These are phyloP conservation scores for Drosophila yakuba DNA, from an alignment of 1,140 invertebrate genomes.

Conservation along the genomic window DNA sequence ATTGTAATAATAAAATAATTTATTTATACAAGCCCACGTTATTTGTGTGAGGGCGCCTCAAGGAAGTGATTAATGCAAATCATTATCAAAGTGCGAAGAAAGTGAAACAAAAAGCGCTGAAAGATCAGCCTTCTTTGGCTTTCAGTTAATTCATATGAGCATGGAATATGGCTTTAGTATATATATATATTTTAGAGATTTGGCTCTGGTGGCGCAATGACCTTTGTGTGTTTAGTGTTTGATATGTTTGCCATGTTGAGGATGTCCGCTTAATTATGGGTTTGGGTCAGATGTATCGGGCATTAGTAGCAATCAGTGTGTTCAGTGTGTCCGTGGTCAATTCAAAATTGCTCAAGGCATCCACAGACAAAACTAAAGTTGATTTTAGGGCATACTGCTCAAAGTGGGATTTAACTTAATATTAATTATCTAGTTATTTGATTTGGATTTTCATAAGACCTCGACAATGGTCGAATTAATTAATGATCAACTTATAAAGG, in stretches of 20 bases:
- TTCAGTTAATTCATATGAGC: not conserved
- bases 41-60: constrained; percentile 10
- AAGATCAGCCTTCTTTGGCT: constrained; percentile 28
- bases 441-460: too few relatives aligned
- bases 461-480: too few relatives aligned
- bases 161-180: not conserved
- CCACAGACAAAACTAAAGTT: constrained; percentile 11
- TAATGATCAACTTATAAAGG: too few relatives aligned
- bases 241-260: constrained; percentile 32
- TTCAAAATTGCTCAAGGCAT: constrained; percentile 23
- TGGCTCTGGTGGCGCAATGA: constrained; percentile 67
- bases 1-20: constrained; percentile 51
- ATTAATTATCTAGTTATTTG: not conserved
- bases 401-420: not conserved
- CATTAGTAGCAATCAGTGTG: constrained; percentile 34
- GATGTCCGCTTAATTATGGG: constrained; percentile 53
- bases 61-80: constrained; percentile 64
- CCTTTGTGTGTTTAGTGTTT: constrained; percentile 38
- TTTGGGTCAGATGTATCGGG: constrained; percentile 36
- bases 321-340: constrained; percentile 18
- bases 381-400: not conserved
- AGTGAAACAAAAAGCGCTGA: constrained; percentile 22
- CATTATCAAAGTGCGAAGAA: constrained; percentile 41
- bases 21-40: constrained; percentile 48
- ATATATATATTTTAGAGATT: constrained; percentile 16